Evolutionary conservation across 2,113 vertebrate genomes (phyloP), one percentile per base, ranked within the genome.

Genomic region (Pseudorasbora parva): DNA sequence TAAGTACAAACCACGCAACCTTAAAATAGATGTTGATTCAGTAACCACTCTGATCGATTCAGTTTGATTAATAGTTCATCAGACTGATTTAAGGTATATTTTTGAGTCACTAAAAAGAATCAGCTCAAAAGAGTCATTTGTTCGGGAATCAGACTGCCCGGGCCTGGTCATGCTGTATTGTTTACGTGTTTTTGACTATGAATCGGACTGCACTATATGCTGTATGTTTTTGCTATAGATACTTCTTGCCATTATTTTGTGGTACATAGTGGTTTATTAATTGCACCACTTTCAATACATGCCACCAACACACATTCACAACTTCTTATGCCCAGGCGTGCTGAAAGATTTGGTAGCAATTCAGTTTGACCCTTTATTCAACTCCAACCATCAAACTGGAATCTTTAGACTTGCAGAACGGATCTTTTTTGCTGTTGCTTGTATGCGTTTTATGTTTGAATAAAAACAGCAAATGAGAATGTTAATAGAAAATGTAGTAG

Each of bases 391-490:
- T 75, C 76, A 51, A 85, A 88, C 71, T 25, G 41, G 14, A 87
- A 79, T 71, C 74, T 83, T 81, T 81, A 19, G 51, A 89, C 88
- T 87, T 91, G 88, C 86, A 91, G 85, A 89, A 49, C 33, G 27
- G 68, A 60, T 51, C n/a, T n/a, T n/a, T 23, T 11, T 41, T 78
- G 5, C 5, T 47, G 81, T 81, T 71, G 73, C 86, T 87, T 43
- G 68, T 83, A 37, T 54, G 87, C n/a, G n/a, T n/a, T n/a, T n/a
- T n/a, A n/a, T 25, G 21, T 25, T 23, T 64, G 59, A 54, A 71
- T 76, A 82, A 54, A 80, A 66, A 73, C 1, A 56, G 57, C 79
- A 73, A 62, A 47, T 88, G 59, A 73, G 77, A 3, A 85, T 86
- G 25, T 76, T 84, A 81, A 89, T 45, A 75, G 83, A 66, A 23